These are phyloP conservation scores for Corella eumyota DNA, from an alignment of 23 tunicate species.

Conservation along the genomic window DNA sequence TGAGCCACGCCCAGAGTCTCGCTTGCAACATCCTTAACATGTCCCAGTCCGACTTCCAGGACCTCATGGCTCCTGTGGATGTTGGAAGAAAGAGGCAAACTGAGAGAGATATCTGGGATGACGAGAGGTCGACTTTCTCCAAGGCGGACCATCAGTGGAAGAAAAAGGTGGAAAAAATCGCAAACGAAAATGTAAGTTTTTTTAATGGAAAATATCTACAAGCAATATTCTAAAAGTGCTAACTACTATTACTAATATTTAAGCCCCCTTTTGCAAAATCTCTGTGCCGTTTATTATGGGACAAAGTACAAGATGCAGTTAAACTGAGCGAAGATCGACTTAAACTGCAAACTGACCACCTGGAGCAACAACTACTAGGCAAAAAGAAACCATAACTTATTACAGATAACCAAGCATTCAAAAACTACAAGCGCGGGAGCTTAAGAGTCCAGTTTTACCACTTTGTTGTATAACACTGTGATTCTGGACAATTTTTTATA, in stretches of 20 bases:
- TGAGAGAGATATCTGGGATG: conserved; percentile 21
- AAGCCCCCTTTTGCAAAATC: conserved; percentile 94
- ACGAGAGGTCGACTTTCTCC: conserved; percentile 11
- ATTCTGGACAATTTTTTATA: no score
- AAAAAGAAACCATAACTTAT: background rate
- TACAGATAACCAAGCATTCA: no score
- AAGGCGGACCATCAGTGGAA: conserved; percentile 57
- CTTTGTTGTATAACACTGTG: no score
- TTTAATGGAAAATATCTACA: no score
- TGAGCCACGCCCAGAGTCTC: conserved; percentile 74
- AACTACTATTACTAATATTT: background rate
- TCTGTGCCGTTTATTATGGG: conserved; percentile 68
- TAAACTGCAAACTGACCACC: conserved; percentile 35
- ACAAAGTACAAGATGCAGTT: conserved; percentile 78
- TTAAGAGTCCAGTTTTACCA: no score
- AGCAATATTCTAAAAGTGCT: background rate
- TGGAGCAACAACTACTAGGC: conserved; percentile 26
- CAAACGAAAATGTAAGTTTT: conserved; percentile 59
- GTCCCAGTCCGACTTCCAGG: conserved; percentile 72
- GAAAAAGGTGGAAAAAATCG: conserved; percentile 67
- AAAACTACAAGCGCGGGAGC: no score
- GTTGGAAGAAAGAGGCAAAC: conserved; percentile 13
- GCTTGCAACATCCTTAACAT: conserved; percentile 89
- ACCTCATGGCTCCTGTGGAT: conserved; percentile 91
- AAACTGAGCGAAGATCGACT: conserved; percentile 54